phyloP scores from a whole-genome alignment of 2,797 vertebrate species.

The Platalea minor region DNA sequence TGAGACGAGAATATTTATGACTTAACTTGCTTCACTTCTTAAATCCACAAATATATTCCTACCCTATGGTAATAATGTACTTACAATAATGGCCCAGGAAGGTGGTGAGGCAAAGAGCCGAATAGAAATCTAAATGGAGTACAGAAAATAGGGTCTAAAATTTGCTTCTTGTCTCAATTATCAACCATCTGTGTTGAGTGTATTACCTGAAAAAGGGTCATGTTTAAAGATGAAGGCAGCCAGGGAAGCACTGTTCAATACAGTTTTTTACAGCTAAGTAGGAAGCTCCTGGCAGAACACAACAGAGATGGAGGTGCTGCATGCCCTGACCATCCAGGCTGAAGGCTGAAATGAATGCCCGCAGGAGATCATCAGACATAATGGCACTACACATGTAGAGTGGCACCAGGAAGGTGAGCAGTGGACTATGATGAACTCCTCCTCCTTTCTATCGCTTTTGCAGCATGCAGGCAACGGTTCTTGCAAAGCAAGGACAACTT shows the following conservation, averaged over 20 bases:
- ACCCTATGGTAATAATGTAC: neutral
- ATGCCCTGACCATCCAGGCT: neutral
- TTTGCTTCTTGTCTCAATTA: neutral
- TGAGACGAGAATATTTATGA: neutral
- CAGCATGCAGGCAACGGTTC: rapidly evolving
- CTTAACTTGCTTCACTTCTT: neutral
- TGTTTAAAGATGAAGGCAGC: neutral
- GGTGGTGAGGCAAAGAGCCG: neutral
- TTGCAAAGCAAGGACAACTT: neutral
- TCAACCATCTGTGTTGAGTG: neutral
- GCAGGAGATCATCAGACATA: neutral
- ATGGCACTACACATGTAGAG: neutral
- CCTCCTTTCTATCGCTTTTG: neutral
- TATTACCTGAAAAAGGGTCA: neutral
- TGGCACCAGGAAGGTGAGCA: neutral
- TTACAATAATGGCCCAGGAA: neutral
- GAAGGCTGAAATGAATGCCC: neutral
- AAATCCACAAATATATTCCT: neutral
- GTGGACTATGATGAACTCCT: neutral
- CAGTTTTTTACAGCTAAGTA: neutral
- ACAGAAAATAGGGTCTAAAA: neutral
- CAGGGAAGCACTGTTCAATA: neutral
- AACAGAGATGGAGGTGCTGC: neutral
- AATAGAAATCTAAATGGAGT: neutral
- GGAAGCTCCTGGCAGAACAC: neutral